Conservation (phyloP, 1,140 invertebrate species). For the Zaprionus vittiger region DNA sequence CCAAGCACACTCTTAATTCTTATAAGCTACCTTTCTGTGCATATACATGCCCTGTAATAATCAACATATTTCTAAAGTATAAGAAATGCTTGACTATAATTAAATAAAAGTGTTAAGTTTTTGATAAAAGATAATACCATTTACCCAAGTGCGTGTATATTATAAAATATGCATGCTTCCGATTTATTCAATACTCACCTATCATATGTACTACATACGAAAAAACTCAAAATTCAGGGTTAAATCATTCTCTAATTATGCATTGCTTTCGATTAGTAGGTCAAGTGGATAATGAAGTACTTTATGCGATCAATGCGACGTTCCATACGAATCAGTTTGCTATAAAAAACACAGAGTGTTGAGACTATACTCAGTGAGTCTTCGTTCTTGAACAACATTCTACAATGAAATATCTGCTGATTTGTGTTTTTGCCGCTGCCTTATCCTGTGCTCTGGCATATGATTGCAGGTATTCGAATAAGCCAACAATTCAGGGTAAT, state of each 20-base stretch:
- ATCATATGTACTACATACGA: no score
- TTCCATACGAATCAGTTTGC: background rate
- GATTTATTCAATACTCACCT: no score
- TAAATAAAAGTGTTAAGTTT: no score
- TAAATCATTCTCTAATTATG: background rate
- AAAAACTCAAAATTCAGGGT: no score
- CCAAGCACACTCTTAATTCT: no score
- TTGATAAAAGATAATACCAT: no score
- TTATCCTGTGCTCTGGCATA: background rate
- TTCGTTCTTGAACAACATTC: background rate
- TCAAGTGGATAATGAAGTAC: background rate
- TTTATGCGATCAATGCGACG: background rate
- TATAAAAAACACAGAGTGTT: background rate
- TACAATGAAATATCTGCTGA: constrained; percentile 3
- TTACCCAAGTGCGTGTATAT: no score
- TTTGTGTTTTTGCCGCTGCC: background rate
- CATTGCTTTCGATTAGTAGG: background rate
- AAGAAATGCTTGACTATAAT: no score
- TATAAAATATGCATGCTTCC: no score
- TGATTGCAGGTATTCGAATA: background rate
- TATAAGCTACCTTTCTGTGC: no score
- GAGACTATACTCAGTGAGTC: background rate
- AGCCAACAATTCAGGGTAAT: constrained; percentile 4
- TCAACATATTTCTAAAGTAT: no score
- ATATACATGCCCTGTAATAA: background rate